Evolutionary conservation across 2,888 invertebrate species (phyloP).

Genomic region (Maniola hyperantus): DNA sequence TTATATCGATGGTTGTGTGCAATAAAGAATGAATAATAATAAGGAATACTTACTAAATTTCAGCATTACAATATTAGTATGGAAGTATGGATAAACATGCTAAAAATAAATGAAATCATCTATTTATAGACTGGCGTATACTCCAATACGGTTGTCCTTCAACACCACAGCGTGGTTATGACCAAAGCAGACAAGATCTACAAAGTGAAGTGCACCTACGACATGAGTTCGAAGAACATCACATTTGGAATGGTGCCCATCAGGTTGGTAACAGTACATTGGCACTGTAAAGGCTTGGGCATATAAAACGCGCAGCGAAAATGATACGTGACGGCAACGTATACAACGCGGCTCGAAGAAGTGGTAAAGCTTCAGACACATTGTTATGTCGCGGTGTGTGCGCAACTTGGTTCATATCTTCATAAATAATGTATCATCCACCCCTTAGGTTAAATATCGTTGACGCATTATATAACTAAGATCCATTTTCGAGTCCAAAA

Average conservation of each 20-base stretch:
- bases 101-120: not conserved
- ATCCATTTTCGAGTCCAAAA: too few species aligned
- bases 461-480: too few species aligned
- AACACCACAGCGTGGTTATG: slow-evolving; percentile 98
- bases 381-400: too few species aligned
- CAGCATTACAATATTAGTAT: too few species aligned
- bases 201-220: slow-evolving; percentile 97
- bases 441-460: too few species aligned
- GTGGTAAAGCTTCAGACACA: not conserved
- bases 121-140: slow-evolving; percentile 92
- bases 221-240: slow-evolving; percentile 97
- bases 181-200: slow-evolving; percentile 98
- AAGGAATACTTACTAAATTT: too few species aligned
- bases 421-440: too few species aligned
- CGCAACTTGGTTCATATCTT: not conserved
- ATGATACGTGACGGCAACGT: not conserved
- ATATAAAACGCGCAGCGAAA: not conserved
- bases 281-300: slow-evolving; percentile 20
- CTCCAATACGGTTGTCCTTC: slow-evolving; percentile 96
- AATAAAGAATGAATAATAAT: too few species aligned
- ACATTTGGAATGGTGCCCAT: slow-evolving; percentile 99
- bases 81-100: not conserved
- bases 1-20: too few species aligned
- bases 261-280: slow-evolving; percentile 79
- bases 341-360: not conserved